Percentiles rank a stretch among this genome's conserved stretches.
Evolutionary conservation across 2,888 invertebrate genomes (phyloP).

Genomic region (Drosophila austrosaltans): DNA sequence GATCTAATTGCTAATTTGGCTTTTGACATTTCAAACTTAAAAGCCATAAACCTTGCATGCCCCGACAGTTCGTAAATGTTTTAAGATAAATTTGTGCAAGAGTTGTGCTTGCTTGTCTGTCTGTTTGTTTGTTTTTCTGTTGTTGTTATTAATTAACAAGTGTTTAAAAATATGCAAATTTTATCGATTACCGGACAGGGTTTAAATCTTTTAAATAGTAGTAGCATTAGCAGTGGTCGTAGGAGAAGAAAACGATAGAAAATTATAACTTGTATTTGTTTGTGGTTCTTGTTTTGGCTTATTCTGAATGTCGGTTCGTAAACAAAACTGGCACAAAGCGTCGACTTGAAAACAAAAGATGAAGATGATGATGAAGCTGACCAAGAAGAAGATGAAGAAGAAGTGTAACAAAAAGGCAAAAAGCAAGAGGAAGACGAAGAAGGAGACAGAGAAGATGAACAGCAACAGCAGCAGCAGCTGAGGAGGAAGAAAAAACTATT

Average conservation of each 20-base stretch:
- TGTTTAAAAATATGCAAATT: conserved; percentile 81
- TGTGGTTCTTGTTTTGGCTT: conserved; percentile 2
- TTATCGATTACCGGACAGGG: conserved; percentile 37
- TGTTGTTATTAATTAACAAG: conserved; percentile 78
- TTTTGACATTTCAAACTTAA: conserved; percentile 32
- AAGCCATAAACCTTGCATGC: conserved; percentile 7
- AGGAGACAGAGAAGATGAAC: conserved; percentile 25
- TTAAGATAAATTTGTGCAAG: conserved; percentile 8
- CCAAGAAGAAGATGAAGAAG: conserved; percentile 34
- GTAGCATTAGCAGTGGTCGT: conserved; percentile 10
- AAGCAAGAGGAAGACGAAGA: conserved; percentile 15
- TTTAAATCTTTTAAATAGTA: conserved; percentile 54
- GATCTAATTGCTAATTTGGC: conserved; percentile 43
- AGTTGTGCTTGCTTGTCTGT: not conserved
- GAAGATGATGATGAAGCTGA: conserved; percentile 10
- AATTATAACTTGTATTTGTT: conserved; percentile 64
- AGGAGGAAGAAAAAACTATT: conserved; percentile 62
- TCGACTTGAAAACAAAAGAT: conserved; percentile 30
- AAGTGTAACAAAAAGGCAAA: not conserved
- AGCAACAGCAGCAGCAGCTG: conserved; percentile 17
- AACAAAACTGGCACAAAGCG: conserved; percentile 54
- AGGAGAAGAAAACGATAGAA: conserved; percentile 66
- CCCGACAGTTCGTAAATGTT: conserved; percentile 24
- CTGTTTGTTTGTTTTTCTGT: conserved; percentile 26
- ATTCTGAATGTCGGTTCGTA: conserved; percentile 4